phyloP scores from a whole-genome alignment of 1,140 invertebrate species.

The Drusus annulatus region DNA sequence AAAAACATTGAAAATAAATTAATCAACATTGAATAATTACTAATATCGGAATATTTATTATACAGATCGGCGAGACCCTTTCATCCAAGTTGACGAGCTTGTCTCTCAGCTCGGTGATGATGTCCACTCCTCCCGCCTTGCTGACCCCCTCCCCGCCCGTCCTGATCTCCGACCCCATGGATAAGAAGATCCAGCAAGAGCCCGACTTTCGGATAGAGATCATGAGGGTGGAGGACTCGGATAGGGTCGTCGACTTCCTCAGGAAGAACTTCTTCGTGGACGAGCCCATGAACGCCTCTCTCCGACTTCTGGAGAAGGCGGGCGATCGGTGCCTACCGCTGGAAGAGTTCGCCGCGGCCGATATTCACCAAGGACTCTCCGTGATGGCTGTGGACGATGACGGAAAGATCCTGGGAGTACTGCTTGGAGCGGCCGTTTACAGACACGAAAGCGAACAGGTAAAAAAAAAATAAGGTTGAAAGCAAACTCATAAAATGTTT shows the following conservation, averaged over 20 bases:
- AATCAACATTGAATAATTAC: no score
- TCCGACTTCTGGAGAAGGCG: constrained; percentile 75
- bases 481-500: no score
- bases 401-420: constrained; percentile 76
- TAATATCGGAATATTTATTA: neutral
- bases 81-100: constrained; percentile 43
- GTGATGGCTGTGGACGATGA: constrained; percentile 75
- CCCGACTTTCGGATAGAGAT: constrained; percentile 16
- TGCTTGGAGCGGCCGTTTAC: constrained; percentile 20
- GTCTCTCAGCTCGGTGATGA: constrained; percentile 36
- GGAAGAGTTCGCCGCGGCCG: constrained; percentile 76
- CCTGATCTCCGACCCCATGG: neutral
- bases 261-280: constrained; percentile 78
- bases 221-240: constrained; percentile 65
- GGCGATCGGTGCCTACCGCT: constrained; percentile 77
- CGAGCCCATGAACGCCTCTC: constrained; percentile 79
- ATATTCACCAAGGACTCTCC: constrained; percentile 74
- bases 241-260: constrained; percentile 73
- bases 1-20: no score
- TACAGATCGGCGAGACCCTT: constrained; percentile 47
- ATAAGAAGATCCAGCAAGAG: neutral
- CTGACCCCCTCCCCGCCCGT: constrained; percentile 37
- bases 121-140: constrained; percentile 50
- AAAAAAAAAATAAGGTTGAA: no score
- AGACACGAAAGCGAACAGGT: no score